Evolutionary conservation across 2,888 invertebrate species (phyloP), one percentile per base, ranked within the genome.

Genomic region (Folsomia candida): DNA sequence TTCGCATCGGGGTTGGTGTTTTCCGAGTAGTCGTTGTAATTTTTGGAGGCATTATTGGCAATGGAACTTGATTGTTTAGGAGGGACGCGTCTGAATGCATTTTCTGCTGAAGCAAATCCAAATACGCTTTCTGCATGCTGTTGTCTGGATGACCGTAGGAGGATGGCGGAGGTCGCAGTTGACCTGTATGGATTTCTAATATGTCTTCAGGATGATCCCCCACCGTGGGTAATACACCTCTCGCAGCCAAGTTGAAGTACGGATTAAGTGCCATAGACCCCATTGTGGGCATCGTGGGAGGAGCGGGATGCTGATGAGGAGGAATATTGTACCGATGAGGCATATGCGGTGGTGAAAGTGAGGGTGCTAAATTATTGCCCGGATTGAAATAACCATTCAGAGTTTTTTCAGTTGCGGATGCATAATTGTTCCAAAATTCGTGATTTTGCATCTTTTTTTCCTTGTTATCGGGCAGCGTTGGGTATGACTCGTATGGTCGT

Each of bases 41-140:
- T 37, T 51, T 2, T 25, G 62, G 28, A 58, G 47, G 25, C 26
- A 25, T 25, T 28, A 62, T 28, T 47, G 27, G 22, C 18, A 24
- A 11, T 68, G 26, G 37, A 1, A 6, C 37, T 58, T 60, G 66
- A 27, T 68, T 68, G 26, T 47, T 68, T 54, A 59, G 62, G 60
- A 27, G 70, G 11, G 70, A 71, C n/a, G 76, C 74, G 54, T 78
- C 78, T 24, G 76, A 65, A 60, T 77, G 74, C 62, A 78, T 58
- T 69, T 80, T 78, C 37, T 74, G 72, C n/a, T 77, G 77, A 3
- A 80, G 59, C 20, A 78, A 74, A n/a, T 80, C 77, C 73, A 79
- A 70, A 66, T 80, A 80, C 70, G 79, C 67, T 69, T 78, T 78
- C 24, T 80, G 76, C 27, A 72, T 58, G 6, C 66, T 72, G 27